Base-by-base conservation (phyloP, 2,888 invertebrate genomes). In the Acanthosepion esculentum region DNA sequence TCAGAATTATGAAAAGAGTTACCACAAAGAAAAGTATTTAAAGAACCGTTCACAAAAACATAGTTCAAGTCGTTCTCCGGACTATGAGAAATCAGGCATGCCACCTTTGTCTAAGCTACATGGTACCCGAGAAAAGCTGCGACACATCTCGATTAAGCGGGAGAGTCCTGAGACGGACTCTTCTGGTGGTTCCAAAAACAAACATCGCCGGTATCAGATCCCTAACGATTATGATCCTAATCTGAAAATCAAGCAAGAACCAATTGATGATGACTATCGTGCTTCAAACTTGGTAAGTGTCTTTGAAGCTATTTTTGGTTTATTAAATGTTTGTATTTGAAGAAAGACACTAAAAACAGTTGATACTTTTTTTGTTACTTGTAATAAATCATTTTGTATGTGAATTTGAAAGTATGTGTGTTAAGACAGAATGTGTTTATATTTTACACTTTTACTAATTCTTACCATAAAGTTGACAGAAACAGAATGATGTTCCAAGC, bases 171-270 rank as follows among this genome's bases (percentile, higher is more conserved):
- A 78, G 78, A 78, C 78, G 4, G 78, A 78, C 78, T 78, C 78
- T 33, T 78, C 78, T 78, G 15, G 78, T 78, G 15, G 78, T 15
- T 78, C 78, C 78, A n/a, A n/a, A 5, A 78, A 78, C n/a, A 78
- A 10, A 78, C 78, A 78, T 78, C 78, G 78, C n/a, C n/a, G 78
- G 33, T n/a, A 78, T 78, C 78, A 78, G 29, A n/a, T 10, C 50
- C 91, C 91, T 33, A 94, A 94, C 26, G 94, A 91, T n/a, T 95
- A 94, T 94, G 95, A 95, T 59, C 95, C 95, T 0, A 92, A 95
- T 55, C 94, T 94, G 48, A 94, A 95, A 26, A 95, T 96, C 18
- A 95, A 95, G 94, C 95, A 95, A 33, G 95, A 95, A 94, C 94
- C 94, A 29, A 48, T 78, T n/a, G 94, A 94, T 48, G 64, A 94